Conservation (phyloP, 37 sponge, comb jelly and placozoan species). For the Chondrilla cf. caribensis region DNA sequence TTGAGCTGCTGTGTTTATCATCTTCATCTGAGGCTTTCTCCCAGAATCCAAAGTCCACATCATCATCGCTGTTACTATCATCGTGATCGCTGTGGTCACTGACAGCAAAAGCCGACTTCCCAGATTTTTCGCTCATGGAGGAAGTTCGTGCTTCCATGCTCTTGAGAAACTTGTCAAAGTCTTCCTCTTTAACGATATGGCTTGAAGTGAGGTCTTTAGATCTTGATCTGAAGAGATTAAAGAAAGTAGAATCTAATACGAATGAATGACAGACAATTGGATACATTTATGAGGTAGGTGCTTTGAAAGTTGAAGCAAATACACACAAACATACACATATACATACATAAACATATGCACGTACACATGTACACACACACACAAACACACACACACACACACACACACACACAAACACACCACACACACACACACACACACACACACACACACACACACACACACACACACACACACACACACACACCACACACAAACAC, state of each 20-base stretch:
- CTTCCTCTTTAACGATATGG: not conserved
- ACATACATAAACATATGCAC: not conserved
- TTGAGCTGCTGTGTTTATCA: not conserved
- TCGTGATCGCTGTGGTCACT: conserved; percentile 1
- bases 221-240: too few relatives aligned
- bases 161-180: conserved; percentile 17
- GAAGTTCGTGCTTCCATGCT: not conserved
- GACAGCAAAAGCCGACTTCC: conserved; percentile 3
- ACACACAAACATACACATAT: not conserved
- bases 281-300: too few relatives aligned
- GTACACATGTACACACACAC: conserved; percentile 13
- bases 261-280: too few relatives aligned
- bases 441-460: conserved; percentile 9
- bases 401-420: not conserved
- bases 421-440: conserved; percentile 5
- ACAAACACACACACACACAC: conserved; percentile 22
- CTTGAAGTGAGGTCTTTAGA: not conserved
- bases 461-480: conserved; percentile 17
- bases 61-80: not conserved
- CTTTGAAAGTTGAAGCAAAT: not conserved
- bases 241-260: too few relatives aligned
- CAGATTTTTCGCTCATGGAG: not conserved
- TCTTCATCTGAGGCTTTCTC: conserved; percentile 22
- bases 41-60: conserved; percentile 22
- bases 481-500: conserved; percentile 19